A percentile compares a stretch with the other conserved stretches of the same genome.
Conservation (phyloP, 2,888 invertebrate species). For the Coronaproctus castanopsis region DNA sequence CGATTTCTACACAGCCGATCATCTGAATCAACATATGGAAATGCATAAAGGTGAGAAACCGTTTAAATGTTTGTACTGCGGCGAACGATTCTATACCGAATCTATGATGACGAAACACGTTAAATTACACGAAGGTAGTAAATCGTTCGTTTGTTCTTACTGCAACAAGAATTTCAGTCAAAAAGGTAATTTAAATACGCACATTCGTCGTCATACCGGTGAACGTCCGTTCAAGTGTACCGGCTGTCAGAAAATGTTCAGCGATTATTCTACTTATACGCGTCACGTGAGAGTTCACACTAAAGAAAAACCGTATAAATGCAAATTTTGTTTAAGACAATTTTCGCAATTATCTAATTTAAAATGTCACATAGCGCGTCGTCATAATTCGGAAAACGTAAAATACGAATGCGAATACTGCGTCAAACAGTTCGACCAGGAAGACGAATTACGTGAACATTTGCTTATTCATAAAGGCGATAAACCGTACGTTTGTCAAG, state of each 20-base stretch:
- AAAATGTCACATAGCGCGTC: constrained; percentile 13
- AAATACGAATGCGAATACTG: constrained; percentile 15
- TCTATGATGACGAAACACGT: neutral
- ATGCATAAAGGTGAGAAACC: constrained; percentile 17
- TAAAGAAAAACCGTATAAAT: constrained; percentile 10
- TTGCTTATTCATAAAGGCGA: constrained; percentile 16
- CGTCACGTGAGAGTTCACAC: constrained; percentile 14
- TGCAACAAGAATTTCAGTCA: constrained; percentile 11
- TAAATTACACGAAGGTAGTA: constrained; percentile 8
- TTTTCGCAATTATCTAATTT: constrained; percentile 15
- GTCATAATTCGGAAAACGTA: constrained; percentile 13
- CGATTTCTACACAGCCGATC: neutral
- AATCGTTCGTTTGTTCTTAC: constrained; percentile 11
- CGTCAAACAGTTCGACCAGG: constrained; percentile 15
- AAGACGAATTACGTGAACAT: constrained; percentile 16
- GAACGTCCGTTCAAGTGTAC: constrained; percentile 12
- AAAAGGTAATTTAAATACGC: constrained; percentile 12
- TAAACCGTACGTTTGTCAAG: constrained; percentile 16
- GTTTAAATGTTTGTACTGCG: constrained; percentile 8
- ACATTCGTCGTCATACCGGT: constrained; percentile 12
- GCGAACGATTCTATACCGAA: constrained; percentile 7
- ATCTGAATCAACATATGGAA: constrained; percentile 4
- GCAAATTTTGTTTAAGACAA: constrained; percentile 10
- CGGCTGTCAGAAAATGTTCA: constrained; percentile 11
- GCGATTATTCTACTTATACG: constrained; percentile 11